Evolutionary conservation across 2,888 invertebrate species (phyloP), one percentile per base, ranked within the genome.

Genomic region (Notodonta ziczac): DNA sequence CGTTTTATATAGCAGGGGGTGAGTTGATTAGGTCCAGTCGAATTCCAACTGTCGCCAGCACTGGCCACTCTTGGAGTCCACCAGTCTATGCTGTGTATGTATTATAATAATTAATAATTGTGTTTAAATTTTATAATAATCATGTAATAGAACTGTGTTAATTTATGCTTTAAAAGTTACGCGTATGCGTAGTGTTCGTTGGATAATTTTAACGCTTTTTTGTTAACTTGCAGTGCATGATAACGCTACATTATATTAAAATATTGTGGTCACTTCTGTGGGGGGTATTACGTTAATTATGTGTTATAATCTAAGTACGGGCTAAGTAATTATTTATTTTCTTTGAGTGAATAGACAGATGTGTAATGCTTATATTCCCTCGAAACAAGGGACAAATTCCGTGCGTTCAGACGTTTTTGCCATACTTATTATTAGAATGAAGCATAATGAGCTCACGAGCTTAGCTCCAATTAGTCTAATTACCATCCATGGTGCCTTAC

Each of bases 1-100:
- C 65, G 71, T 85, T 82, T 87, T 87, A 88, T 84, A 90, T 76
- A 81, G 83, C 81, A 80, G 81, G 83, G 85, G 71, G 80, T 81
- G 66, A 68, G 62, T 81, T 70, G 57, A 39, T 65, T 63, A 63
- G 66, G 74, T 76, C 84, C 83, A 90, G 88, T 90, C 66, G 73
- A 77, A 74, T 65, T 65, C 72, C 71, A 79, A 80, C 87, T 72
- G 80, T 82, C 82, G 84, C 71, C 71, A 72, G 66, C 65, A 71
- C 65, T 72, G 73, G 78, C 69, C 77, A 79, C 77, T 73, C 69
- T 72, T 69, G 72, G 80, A 76, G 73, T 67, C 66, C 73, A 67
- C 66, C 73, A 78, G 70, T 69, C 82, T 86, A 87, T 80, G 87
- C 85, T 79, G 70, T 50, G 16, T 59, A 62, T 67, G 62, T 50